Percentiles rank a stretch among this genome's conserved stretches.
Evolutionary conservation across 1,140 invertebrate species (phyloP).

Genomic region (Himalopsyche phryganea): DNA sequence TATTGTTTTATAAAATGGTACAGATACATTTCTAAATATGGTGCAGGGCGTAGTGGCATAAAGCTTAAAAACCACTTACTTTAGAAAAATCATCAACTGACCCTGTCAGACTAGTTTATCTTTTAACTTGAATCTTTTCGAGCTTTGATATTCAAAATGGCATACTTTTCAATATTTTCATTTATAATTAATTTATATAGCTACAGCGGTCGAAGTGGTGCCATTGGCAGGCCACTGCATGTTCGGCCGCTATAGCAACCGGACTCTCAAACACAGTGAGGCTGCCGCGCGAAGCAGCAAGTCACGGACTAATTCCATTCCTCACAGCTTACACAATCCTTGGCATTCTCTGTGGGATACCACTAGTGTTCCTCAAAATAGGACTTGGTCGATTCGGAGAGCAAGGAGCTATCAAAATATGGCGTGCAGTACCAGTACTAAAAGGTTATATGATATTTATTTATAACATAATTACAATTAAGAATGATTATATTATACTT

Average conservation of each 20-base stretch:
- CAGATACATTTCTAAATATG: too few species aligned
- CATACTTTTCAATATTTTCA: too few species aligned
- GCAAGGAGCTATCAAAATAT: conserved; percentile 67
- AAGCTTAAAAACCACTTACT: too few species aligned
- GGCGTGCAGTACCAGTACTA: conserved; percentile 70
- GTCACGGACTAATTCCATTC: conserved; percentile 59
- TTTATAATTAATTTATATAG: too few species aligned
- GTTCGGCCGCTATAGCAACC: conserved; percentile 46
- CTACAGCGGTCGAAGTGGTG: not conserved
- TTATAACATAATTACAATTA: too few species aligned
- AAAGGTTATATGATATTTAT: conserved; percentile 55
- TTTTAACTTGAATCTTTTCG: too few species aligned
- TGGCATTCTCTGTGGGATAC: conserved; percentile 61
- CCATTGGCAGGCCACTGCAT: conserved; percentile 27
- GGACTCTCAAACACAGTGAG: conserved; percentile 50
- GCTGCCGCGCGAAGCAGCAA: conserved; percentile 45
- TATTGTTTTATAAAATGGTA: too few species aligned
- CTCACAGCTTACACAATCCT: conserved; percentile 63
- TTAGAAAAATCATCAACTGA: too few species aligned
- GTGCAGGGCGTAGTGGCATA: too few species aligned
- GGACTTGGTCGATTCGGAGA: conserved; percentile 70
- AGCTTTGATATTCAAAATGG: too few species aligned
- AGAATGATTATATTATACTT: too few species aligned
- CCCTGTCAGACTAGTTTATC: too few species aligned
- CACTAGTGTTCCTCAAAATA: conserved; percentile 71